Evolutionary conservation across 2,113 vertebrate genomes (phyloP), one percentile per base, ranked within the genome.

Genomic region (Elachura formosa): DNA sequence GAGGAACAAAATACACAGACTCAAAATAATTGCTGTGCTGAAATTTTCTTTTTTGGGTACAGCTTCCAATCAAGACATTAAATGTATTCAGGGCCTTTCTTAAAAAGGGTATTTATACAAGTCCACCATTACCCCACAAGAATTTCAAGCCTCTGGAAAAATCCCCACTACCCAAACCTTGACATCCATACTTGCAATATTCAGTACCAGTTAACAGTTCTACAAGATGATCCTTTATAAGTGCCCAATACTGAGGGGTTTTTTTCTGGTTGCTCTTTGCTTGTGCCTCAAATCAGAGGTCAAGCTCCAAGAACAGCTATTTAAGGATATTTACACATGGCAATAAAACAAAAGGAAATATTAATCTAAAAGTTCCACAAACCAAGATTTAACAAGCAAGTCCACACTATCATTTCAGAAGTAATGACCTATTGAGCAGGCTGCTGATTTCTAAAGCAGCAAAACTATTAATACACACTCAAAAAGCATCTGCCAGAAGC

Each of bases 21-120:
- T 96, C 82, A 94, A 81, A 95, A 93, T 38, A 38, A 96, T 17
- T 63, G n/a, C 64, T 92, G 22, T 34, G 26, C 31, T 45, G 66
- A 58, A 91, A 24, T 26, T 23, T 58, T 68, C 20, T n/a, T 29
- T 45, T 33, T 58, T 56, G 9, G 28, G 68, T 31, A 76, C 17
- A 83, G 23, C 34, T 88, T 87, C 55, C 34, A 73, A 23, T 31
- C 63, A 83, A 46, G 11, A 62, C 5, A 55, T 29, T 29, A 29
- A 48, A 45, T 7, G 1, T 21, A 28, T 45, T 33, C 29, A 43
- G 18, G 34, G 52, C 11, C 26, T 61, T 34, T 84, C 58, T 71
- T 80, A 31, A 54, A 54, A 76, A 49, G 21, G 64, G 3, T 8
- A 51, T 58, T 89, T 52, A 64, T 8, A 49, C 28, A 69, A 73